These are phyloP conservation scores for Parnassius orleans DNA, from an alignment of 2,888 invertebrate species.

Conservation along the genomic window DNA sequence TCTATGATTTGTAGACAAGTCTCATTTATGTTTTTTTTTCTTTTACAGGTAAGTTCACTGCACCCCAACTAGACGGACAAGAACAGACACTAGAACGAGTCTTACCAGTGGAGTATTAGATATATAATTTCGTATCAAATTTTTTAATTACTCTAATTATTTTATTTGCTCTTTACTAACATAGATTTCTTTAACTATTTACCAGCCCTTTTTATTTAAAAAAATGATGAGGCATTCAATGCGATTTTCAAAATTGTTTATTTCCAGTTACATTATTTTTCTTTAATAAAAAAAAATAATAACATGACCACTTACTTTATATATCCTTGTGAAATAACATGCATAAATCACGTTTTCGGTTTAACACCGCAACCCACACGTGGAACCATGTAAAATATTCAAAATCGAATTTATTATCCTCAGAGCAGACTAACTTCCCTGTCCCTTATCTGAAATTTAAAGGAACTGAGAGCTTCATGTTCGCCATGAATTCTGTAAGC, in stretches of 20 bases:
- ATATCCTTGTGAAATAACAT: too few relatives aligned
- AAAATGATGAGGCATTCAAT: too few relatives aligned
- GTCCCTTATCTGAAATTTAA: constrained; percentile 27
- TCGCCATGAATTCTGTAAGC: constrained; percentile 22
- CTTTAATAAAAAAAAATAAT: too few relatives aligned
- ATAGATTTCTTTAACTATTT: too few relatives aligned
- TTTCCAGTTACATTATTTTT: too few relatives aligned
- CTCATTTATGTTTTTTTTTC: constrained; percentile 31
- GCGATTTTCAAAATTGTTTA: too few relatives aligned
- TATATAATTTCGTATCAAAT: too few relatives aligned
- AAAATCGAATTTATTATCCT: constrained; percentile 24
- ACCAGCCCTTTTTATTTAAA: too few relatives aligned
- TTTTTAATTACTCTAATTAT: too few relatives aligned
- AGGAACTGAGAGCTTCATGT: constrained; percentile 17
- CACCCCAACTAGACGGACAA: constrained; percentile 25
- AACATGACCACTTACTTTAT: too few relatives aligned
- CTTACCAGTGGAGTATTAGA: not conserved
- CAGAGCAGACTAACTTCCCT: constrained; percentile 19
- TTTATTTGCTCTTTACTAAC: too few relatives aligned
- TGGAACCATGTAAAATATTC: constrained; percentile 21
- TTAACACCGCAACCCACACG: constrained; percentile 10
- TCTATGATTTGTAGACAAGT: constrained; percentile 27
- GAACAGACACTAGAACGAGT: constrained; percentile 33
- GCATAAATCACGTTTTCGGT: not conserved
- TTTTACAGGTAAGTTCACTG: constrained; percentile 39